Evolutionary conservation across 2,113 vertebrate species (phyloP), one percentile per base, ranked within the genome.

Genomic region (Bos indicus): DNA sequence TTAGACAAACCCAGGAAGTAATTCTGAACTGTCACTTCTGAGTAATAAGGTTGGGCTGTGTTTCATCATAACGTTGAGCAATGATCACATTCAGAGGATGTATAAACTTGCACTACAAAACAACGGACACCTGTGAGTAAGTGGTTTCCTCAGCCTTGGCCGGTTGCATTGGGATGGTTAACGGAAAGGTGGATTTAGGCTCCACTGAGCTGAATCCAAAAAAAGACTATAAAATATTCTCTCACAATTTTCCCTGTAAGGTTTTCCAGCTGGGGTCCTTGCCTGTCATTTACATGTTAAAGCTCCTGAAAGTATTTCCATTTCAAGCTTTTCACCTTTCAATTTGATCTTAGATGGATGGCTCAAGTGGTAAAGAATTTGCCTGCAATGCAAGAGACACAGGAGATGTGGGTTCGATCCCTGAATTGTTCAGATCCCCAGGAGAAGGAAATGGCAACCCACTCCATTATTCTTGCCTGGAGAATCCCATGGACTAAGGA

Each of bases 71-170:
- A 92, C 6, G 3, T 51, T 48, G 21, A 91, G 86, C 78, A 94
- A 56, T 89, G 93, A 80, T 97, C 95, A 97, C 12, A 88, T 81
- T 90, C 40, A 56, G 88, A 96, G 85, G 93, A 96, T 96, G 71
- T 98, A 90, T 91, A 93, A 92, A 90, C 62, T 74, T 81, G 80
- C 59, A 67, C n/a, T 40, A 51, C 78, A 89, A 54, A 96, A 91
- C 71, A 77, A 46, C 40, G 33, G 46, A 95, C 62, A 52, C 74
- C 87, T 88, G 36, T 93, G 96, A 98, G 90, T 95, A 96, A 95
- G 60, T 57, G 11, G 30, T 84, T 90, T 93, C 77, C n/a, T 96
- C 74, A 36, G 59, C 67, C 57, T 52, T 26, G 80, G 21, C 59
- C 23, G 23, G 36, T 30, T 82, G 89, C 83, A 56, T 64, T 36